Evolutionary conservation across 2,113 vertebrate genomes (phyloP).

Genomic region (Orthonyx spaldingii): DNA sequence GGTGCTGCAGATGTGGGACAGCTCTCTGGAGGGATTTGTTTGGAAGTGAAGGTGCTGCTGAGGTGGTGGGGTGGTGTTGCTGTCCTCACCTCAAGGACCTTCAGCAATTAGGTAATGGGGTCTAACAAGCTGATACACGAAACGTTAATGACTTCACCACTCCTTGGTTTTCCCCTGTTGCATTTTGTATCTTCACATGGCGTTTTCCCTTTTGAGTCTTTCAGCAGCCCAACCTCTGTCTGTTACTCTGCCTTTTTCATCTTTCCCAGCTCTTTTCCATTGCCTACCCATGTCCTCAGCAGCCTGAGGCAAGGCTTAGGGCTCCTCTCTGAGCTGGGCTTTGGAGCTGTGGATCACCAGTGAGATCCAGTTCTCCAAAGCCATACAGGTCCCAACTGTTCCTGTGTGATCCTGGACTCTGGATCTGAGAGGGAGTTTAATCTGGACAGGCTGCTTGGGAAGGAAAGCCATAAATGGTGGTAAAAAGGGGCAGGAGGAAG

Average conservation of each 20-base stretch:
- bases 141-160: not conserved
- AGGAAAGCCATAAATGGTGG: not conserved
- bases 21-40: not conserved
- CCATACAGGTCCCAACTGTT: not conserved
- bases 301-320: not conserved
- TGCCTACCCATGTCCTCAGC: not conserved
- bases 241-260: not conserved
- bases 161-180: not conserved
- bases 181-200: accelerated
- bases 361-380: not conserved
- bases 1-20: accelerated
- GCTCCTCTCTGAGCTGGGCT: not conserved
- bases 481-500: not conserved
- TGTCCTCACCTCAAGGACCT: not conserved
- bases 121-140: not conserved
- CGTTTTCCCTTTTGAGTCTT: not conserved
- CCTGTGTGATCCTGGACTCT: not conserved
- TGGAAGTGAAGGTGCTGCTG: not conserved
- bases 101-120: not conserved
- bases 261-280: not conserved
- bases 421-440: not conserved
- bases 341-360: not conserved
- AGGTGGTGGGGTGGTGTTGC: not conserved
- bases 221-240: not conserved
- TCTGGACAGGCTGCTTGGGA: not conserved